Conservation (phyloP, 1,140 invertebrate genomes). For the Achatina immaculata region DNA sequence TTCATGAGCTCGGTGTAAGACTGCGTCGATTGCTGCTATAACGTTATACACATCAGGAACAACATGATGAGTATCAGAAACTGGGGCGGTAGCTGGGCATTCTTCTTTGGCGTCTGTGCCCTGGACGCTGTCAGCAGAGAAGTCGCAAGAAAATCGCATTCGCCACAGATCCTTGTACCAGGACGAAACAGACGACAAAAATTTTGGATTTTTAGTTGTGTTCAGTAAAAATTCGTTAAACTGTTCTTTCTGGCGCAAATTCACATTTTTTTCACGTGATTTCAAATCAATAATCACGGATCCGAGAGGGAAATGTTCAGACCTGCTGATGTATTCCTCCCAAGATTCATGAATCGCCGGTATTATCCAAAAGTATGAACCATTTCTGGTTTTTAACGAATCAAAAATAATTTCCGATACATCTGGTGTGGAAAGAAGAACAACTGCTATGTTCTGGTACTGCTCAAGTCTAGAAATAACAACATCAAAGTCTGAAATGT, state of each 20-base stretch:
- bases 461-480: not conserved
- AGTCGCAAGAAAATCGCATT: not conserved
- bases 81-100: not conserved
- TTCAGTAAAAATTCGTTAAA: not conserved
- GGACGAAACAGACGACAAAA: not conserved
- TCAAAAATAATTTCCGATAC: not conserved
- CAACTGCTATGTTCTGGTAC: not conserved
- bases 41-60: constrained; percentile 38
- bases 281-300: not conserved
- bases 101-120: not conserved
- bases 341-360: not conserved
- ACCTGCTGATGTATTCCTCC: not conserved
- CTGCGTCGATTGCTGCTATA: constrained; percentile 44
- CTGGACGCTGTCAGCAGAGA: not conserved
- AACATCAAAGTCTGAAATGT: too few species aligned
- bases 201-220: not conserved
- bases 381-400: not conserved
- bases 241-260: too few species aligned
- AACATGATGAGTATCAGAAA: not conserved
- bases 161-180: not conserved
- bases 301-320: not conserved
- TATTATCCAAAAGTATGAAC: constrained; percentile 16
- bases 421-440: constrained; percentile 1
- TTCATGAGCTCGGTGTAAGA: constrained; percentile 50
- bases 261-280: too few species aligned